These are phyloP conservation scores for Tangara arthus DNA, from an alignment of 2,797 vertebrate species.

Conservation along the genomic window DNA sequence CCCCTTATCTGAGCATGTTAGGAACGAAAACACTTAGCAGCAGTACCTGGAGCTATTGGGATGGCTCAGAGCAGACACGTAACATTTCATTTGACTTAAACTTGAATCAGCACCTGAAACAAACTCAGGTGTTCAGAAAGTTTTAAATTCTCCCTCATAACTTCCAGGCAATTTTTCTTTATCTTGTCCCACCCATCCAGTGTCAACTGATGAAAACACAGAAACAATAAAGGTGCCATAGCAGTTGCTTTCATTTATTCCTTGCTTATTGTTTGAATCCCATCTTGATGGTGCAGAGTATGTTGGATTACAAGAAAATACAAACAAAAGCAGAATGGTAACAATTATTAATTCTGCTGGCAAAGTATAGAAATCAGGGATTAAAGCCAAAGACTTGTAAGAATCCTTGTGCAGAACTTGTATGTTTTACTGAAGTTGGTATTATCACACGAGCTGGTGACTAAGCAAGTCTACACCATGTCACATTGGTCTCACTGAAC, in stretches of 20 bases:
- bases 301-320: neutral
- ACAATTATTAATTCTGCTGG: slow-evolving; percentile 10
- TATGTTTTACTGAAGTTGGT: neutral
- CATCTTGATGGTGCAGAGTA: neutral
- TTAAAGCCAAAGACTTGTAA: neutral
- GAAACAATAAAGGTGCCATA: neutral
- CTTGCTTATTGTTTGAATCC: neutral
- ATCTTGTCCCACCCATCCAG: neutral
- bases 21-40: neutral
- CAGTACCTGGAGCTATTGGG: neutral
- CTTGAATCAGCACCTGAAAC: neutral
- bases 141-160: neutral
- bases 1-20: neutral
- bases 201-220: neutral
- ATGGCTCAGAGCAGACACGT: neutral
- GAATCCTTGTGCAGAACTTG: neutral
- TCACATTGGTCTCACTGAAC: neutral
- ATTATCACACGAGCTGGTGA: neutral
- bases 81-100: neutral
- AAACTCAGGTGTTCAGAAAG: neutral
- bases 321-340: neutral
- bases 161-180: neutral
- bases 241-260: slow-evolving; percentile 1
- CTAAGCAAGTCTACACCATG: neutral
- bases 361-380: neutral